Conservation (phyloP, 2,888 invertebrate genomes). For the Polia nebulosa region DNA sequence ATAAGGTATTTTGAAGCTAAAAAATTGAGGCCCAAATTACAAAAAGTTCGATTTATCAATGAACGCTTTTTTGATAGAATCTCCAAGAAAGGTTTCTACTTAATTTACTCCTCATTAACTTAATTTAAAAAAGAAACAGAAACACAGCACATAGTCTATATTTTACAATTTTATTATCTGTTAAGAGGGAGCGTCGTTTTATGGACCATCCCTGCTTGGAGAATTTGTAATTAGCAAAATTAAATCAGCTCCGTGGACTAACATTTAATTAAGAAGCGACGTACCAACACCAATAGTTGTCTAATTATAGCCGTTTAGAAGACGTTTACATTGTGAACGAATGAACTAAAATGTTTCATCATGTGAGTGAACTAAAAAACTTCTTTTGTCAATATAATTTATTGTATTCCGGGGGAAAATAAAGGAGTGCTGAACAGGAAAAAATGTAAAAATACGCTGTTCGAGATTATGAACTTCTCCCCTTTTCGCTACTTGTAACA, state of each 20-base stretch:
- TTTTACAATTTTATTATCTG: slow-evolving; percentile 59
- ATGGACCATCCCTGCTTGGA: slow-evolving; percentile 50
- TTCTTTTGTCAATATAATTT: slow-evolving; percentile 26
- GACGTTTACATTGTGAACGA: slow-evolving; percentile 10
- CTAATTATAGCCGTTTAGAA: slow-evolving; percentile 17
- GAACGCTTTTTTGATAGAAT: slow-evolving; percentile 3
- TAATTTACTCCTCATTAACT: slow-evolving; percentile 29
- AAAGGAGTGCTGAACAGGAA: slow-evolving; percentile 17
- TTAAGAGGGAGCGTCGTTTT: slow-evolving; percentile 48
- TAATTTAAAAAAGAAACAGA: slow-evolving; percentile 34
- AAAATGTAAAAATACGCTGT: slow-evolving; percentile 34
- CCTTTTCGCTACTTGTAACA: slow-evolving; percentile 37
- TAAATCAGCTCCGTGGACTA: slow-evolving; percentile 57
- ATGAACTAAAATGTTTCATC: slow-evolving; percentile 6
- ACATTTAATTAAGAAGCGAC: slow-evolving; percentile 54
- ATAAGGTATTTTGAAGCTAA: neutral
- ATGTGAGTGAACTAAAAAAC: slow-evolving; percentile 15
- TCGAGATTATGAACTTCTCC: slow-evolving; percentile 39
- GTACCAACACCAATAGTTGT: slow-evolving; percentile 32
- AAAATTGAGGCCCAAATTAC: slow-evolving; percentile 1
- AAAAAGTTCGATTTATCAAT: slow-evolving; percentile 17
- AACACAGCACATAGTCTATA: slow-evolving; percentile 47
- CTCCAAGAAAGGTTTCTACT: slow-evolving; percentile 12
- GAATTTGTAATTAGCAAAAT: slow-evolving; percentile 65
- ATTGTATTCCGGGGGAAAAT: slow-evolving; percentile 12